These are phyloP conservation scores for Pterophyllum scalare DNA, from an alignment of 2,113 vertebrate genomes.

Conservation along the genomic window DNA sequence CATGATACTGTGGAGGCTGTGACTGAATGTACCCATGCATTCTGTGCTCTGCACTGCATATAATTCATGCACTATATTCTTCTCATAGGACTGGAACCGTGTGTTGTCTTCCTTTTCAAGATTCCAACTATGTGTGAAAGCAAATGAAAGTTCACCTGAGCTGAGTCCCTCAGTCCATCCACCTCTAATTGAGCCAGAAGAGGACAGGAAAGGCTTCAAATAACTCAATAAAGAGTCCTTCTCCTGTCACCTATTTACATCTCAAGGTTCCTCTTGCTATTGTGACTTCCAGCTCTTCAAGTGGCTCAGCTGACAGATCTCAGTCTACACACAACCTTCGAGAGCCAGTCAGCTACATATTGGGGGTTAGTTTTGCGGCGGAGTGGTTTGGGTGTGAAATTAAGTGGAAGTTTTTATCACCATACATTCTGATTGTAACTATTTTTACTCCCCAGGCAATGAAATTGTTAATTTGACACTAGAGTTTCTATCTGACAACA, in stretches of 20 bases:
- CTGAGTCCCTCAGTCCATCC: slow-evolving; percentile 21
- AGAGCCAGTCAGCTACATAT: slow-evolving; percentile 72
- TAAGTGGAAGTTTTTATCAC: background rate
- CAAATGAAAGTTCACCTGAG: slow-evolving; percentile 36
- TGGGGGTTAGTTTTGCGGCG: slow-evolving; percentile 63
- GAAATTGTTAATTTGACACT: slow-evolving; percentile 60
- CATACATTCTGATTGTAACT: background rate
- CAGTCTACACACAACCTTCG: slow-evolving; percentile 52
- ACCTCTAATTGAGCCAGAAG: slow-evolving; percentile 24
- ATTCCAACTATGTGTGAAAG: slow-evolving; percentile 72
- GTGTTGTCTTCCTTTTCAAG: slow-evolving; percentile 74
- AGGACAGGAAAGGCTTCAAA: slow-evolving; percentile 12
- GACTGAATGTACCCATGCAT: background rate
- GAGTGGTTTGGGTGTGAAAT: background rate
- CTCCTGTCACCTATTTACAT: slow-evolving; percentile 41
- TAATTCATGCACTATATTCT: slow-evolving; percentile 5
- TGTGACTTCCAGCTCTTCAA: slow-evolving; percentile 31
- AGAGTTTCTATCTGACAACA: slow-evolving; percentile 42
- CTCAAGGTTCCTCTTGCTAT: slow-evolving; percentile 69
- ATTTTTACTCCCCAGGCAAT: slow-evolving; percentile 47
- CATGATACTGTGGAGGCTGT: background rate
- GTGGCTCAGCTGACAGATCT: slow-evolving; percentile 36
- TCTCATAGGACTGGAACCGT: slow-evolving; percentile 81
- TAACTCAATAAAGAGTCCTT: slow-evolving; percentile 18
- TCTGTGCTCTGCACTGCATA: background rate